Conservation (phyloP, 2,113 vertebrate species). For the Columba janthina region DNA sequence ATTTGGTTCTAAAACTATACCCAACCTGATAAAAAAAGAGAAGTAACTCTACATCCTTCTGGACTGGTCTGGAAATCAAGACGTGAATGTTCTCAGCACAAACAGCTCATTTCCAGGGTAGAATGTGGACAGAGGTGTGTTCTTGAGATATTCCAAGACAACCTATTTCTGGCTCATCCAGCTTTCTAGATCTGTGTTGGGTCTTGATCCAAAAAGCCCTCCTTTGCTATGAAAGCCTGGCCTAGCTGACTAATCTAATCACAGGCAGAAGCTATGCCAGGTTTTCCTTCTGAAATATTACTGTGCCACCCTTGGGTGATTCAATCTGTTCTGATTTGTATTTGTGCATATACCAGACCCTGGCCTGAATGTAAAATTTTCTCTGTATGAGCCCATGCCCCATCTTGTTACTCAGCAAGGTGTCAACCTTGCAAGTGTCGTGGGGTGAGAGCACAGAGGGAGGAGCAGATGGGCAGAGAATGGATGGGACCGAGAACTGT, state of each 20-base stretch:
- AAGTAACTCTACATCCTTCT: not conserved
- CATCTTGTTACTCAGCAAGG: not conserved
- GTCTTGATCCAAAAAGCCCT: not conserved
- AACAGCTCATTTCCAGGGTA: not conserved
- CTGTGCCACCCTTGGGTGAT: not conserved
- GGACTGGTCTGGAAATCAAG: not conserved
- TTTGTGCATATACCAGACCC: not conserved
- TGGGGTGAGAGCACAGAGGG: not conserved
- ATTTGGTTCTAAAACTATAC: not conserved
- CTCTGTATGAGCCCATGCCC: not conserved
- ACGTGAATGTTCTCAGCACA: not conserved
- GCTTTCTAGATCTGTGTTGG: not conserved
- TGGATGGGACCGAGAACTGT: not conserved
- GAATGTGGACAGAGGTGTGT: not conserved
- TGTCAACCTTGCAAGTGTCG: not conserved
- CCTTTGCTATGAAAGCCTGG: not conserved
- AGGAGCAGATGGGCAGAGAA: conserved; percentile 10
- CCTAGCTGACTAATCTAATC: not conserved
- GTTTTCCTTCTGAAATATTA: conserved; percentile 9
- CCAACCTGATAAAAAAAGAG: not conserved
- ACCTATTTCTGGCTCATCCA: not conserved
- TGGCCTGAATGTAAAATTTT: not conserved
- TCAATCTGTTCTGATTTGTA: conserved; percentile 18
- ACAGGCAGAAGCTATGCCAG: not conserved
- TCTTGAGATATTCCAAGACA: not conserved